A percentile compares a stretch with the other conserved stretches of the same genome.
phyloP scores from a whole-genome alignment of 2,113 vertebrate genomes.

The Oreochromis niloticus region DNA sequence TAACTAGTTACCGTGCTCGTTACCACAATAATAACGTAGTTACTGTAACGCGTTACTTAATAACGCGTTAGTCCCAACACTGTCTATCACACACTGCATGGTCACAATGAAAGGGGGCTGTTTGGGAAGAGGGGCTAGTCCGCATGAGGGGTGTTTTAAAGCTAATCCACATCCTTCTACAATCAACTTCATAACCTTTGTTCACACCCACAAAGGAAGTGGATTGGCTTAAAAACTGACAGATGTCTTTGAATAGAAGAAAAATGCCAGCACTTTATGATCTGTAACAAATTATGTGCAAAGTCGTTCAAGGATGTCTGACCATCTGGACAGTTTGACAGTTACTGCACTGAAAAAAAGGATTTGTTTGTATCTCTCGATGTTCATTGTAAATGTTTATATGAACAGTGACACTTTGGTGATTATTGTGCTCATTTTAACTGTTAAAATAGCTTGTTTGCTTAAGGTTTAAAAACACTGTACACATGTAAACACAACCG shows the following conservation, averaged over 20 bases:
- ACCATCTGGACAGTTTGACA: slow-evolving; percentile 32
- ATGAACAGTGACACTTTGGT: background rate
- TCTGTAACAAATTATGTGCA: background rate
- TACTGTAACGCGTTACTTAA: no score
- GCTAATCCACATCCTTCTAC: background rate
- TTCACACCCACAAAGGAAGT: background rate
- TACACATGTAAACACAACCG: background rate
- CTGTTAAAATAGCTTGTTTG: fast-evolving
- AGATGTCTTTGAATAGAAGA: slow-evolving; percentile 1
- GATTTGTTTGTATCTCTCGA: background rate
- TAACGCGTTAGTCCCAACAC: no score
- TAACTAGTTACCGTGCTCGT: no score
- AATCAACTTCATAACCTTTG: background rate
- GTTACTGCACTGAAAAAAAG: background rate
- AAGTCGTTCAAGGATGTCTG: background rate
- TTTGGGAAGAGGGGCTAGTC: background rate
- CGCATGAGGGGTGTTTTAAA: background rate
- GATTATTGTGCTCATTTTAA: background rate
- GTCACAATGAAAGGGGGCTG: background rate
- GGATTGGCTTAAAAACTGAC: background rate
- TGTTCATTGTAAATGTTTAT: background rate
- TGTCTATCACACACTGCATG: slow-evolving; percentile 24
- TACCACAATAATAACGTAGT: no score
- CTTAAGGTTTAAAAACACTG: background rate
- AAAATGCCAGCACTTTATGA: slow-evolving; percentile 26